phyloP scores from a whole-genome alignment of 2,113 vertebrate genomes.

The Gavialis gangeticus region DNA sequence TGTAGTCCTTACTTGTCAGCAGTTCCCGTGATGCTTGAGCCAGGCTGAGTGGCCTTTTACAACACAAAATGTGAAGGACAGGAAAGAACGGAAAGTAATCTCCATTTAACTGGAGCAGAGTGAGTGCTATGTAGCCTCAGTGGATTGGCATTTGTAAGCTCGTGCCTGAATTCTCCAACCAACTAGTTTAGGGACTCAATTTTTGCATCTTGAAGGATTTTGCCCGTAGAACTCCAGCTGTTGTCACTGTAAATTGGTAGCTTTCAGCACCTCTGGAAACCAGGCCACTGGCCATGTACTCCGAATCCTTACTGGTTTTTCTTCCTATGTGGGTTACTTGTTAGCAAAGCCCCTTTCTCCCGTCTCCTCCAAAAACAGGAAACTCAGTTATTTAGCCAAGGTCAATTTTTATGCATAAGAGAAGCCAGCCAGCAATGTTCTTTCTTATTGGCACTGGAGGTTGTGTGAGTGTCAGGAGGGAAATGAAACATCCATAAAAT shows the following conservation, averaged over 20 bases:
- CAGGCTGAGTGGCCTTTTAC: neutral
- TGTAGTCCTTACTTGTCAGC: neutral
- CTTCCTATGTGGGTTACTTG: neutral
- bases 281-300: neutral
- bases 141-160: neutral
- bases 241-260: neutral
- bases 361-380: neutral
- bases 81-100: neutral
- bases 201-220: neutral
- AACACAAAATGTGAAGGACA: neutral
- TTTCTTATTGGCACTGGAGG: neutral
- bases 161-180: neutral
- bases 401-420: neutral
- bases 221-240: neutral
- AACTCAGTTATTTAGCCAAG: neutral
- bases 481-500: neutral
- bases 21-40: neutral
- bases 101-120: neutral
- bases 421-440: neutral
- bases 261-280: neutral
- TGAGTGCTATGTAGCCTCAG: neutral
- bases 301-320: neutral
- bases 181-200: neutral
- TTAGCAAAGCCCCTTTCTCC: neutral
- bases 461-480: neutral